phyloP scores from a whole-genome alignment of 2,888 invertebrate genomes.

The Drosophila infuscata region DNA sequence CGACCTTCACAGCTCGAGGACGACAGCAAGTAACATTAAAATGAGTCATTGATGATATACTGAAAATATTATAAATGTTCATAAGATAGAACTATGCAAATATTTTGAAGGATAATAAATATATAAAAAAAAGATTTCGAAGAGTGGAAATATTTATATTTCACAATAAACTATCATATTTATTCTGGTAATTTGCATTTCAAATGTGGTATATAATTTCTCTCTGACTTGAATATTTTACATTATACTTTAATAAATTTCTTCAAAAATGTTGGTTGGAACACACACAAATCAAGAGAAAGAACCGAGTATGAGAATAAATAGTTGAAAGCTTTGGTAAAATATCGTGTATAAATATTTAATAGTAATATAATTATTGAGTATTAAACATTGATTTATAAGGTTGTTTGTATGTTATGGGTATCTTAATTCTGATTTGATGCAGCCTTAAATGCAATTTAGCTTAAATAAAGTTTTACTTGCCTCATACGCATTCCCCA shows the following conservation, averaged over 20 bases:
- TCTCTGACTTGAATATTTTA: background rate
- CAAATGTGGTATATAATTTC: background rate
- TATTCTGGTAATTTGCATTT: background rate
- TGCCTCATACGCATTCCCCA: background rate
- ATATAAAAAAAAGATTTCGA: background rate
- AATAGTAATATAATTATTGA: background rate
- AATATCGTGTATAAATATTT: background rate
- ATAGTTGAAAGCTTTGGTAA: background rate
- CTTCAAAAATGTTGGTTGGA: background rate
- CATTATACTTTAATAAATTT: background rate
- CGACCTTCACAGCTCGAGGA: background rate
- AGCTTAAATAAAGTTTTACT: background rate
- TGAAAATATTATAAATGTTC: background rate
- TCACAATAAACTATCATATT: background rate
- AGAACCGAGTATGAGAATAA: background rate
- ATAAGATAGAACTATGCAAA: background rate
- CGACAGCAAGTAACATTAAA: conserved; percentile 3
- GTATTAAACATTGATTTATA: background rate
- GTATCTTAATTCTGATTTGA: background rate
- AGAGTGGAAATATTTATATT: background rate
- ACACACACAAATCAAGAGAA: background rate
- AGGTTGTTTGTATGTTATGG: background rate
- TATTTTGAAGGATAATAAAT: background rate
- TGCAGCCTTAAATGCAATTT: background rate
- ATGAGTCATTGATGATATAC: background rate